Conservation (phyloP, 2,797 vertebrate species). For the Lagodon rhomboides region DNA sequence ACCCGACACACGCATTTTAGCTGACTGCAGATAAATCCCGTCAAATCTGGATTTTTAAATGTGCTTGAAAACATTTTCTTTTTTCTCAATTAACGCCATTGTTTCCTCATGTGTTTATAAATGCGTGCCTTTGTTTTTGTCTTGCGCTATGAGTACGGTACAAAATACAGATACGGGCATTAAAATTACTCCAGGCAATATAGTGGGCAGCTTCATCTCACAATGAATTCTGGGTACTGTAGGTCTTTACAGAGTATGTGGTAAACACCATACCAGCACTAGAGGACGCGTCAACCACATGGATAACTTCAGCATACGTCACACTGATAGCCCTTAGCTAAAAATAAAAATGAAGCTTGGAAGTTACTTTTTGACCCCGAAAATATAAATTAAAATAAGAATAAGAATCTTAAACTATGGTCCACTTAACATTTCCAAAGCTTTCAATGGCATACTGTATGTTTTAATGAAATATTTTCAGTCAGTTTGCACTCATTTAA, state of each 20-base stretch:
- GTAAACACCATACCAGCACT: conserved; percentile 7
- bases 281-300: conserved; percentile 47
- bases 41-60: neutral
- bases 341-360: neutral
- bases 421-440: neutral
- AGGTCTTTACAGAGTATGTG: conserved; percentile 31
- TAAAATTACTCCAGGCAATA: conserved; percentile 35
- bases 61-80: fast-evolving
- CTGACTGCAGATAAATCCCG: conserved; percentile 57
- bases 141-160: neutral
- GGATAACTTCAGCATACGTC: neutral
- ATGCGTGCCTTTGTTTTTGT: no score
- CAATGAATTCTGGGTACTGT: conserved; percentile 69
- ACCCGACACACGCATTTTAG: conserved; percentile 66
- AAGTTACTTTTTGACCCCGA: neutral
- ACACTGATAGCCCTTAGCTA: neutral
- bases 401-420: neutral
- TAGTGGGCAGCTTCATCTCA: neutral
- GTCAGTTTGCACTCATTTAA: no score
- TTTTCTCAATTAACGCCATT: fast-evolving
- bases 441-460: neutral
- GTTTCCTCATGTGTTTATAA: fast-evolving
- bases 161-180: fast-evolving
- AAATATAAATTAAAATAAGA: neutral
- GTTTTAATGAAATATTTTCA: neutral